Evolutionary conservation across 1,140 invertebrate species (phyloP).

Genomic region (Orius insidiosus): DNA sequence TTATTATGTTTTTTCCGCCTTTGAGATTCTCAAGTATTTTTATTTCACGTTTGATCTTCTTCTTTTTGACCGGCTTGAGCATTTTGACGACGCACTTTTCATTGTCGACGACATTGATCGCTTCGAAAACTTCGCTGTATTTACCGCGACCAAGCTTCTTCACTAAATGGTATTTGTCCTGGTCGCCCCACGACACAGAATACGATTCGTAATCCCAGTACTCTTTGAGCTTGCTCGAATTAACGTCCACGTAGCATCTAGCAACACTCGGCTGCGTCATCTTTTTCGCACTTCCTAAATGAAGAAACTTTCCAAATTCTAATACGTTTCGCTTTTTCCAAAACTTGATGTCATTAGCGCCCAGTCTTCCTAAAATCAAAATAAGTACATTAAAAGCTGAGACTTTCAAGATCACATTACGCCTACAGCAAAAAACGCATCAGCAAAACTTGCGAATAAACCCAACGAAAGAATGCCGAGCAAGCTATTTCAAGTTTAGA

Average conservation of each 20-base stretch:
- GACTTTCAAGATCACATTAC: too few relatives aligned
- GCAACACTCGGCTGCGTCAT: slow-evolving; percentile 91
- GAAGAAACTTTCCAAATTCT: neutral
- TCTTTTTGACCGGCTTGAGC: slow-evolving; percentile 99
- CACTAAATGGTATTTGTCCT: slow-evolving; percentile 98
- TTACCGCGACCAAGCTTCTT: slow-evolving; percentile 97
- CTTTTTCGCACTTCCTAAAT: neutral
- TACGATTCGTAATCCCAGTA: slow-evolving; percentile 99
- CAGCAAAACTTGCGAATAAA: too few relatives aligned
- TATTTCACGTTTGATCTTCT: slow-evolving; percentile 99
- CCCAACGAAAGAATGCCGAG: too few relatives aligned
- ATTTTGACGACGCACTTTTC: slow-evolving; percentile 99
- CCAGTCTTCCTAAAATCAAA: too few relatives aligned
- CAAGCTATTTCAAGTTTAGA: too few relatives aligned
- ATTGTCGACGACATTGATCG: slow-evolving; percentile 95
- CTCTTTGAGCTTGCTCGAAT: slow-evolving; percentile 91
- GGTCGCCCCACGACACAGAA: slow-evolving; percentile 94
- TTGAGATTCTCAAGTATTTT: slow-evolving; percentile 98
- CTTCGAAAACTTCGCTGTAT: slow-evolving; percentile 99
- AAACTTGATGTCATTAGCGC: too few relatives aligned
- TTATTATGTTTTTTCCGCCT: slow-evolving; percentile 98
- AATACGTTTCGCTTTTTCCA: too few relatives aligned
- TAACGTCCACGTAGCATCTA: slow-evolving; percentile 94
- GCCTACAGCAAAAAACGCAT: too few relatives aligned
- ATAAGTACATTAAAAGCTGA: too few relatives aligned